Conservation (phyloP, 2,888 invertebrate species). For the Pasiphila rectangulata region DNA sequence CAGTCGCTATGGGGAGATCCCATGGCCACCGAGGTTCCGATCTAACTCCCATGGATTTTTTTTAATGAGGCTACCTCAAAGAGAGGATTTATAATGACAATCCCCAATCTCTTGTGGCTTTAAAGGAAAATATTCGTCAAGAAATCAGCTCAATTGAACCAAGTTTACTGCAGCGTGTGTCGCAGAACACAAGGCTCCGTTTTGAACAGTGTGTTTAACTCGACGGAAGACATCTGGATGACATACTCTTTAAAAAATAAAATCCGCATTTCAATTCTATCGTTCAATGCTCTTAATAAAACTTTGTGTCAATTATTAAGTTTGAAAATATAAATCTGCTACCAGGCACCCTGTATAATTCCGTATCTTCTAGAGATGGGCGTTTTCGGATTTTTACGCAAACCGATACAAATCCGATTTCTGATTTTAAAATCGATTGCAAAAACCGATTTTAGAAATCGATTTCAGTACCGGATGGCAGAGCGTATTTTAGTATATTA, state of each 20-base stretch:
- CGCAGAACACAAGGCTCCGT: not conserved
- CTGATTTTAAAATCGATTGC: no score
- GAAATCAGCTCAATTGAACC: not conserved
- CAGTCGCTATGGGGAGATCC: conserved; percentile 28
- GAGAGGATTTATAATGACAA: not conserved
- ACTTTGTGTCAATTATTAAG: conserved; percentile 17
- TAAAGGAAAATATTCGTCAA: not conserved
- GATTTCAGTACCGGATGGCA: no score
- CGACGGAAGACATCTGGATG: conserved; percentile 31
- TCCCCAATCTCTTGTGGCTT: conserved; percentile 10
- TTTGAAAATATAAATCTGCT: conserved; percentile 15
- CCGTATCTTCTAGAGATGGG: no score
- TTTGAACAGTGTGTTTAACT: conserved; percentile 30
- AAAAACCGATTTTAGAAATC: no score
- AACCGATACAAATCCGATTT: no score
- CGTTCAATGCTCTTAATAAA: conserved; percentile 9
- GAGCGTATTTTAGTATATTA: no score
- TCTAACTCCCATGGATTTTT: not conserved
- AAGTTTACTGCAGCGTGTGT: not conserved
- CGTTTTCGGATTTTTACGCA: no score
- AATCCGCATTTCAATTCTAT: conserved; percentile 24
- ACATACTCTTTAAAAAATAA: conserved; percentile 31
- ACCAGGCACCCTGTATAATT: conserved; percentile 1
- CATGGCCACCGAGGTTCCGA: not conserved
- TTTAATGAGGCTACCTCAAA: not conserved